Evolutionary conservation across 2,113 vertebrate species (phyloP).

Genomic region (Monopterus albus): DNA sequence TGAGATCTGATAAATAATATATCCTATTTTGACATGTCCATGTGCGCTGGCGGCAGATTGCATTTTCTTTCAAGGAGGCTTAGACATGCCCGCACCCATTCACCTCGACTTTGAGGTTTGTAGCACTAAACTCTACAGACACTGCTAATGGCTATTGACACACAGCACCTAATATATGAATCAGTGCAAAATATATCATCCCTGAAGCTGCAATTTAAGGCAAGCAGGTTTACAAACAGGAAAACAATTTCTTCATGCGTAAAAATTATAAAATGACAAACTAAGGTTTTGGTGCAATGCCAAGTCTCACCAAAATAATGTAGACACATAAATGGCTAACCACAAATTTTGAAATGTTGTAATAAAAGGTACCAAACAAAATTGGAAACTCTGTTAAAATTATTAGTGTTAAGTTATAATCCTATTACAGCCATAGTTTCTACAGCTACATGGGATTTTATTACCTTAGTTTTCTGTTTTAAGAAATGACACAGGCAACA

Average conservation of each 20-base stretch:
- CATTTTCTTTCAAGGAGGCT: conserved; percentile 10
- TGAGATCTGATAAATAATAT: conserved; percentile 26
- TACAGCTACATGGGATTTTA: too few relatives aligned
- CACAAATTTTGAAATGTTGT: too few relatives aligned
- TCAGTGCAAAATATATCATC: background rate
- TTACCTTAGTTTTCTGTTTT: too few relatives aligned
- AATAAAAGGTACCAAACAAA: too few relatives aligned
- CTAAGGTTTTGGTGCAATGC: too few relatives aligned
- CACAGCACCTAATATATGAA: background rate
- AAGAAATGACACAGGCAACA: too few relatives aligned
- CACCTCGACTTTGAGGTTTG: conserved; percentile 11
- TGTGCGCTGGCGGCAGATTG: conserved; percentile 14
- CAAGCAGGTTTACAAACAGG: background rate
- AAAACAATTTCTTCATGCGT: background rate
- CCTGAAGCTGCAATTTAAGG: background rate
- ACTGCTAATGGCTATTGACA: conserved; percentile 5
- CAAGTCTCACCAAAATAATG: too few relatives aligned
- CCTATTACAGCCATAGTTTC: too few relatives aligned
- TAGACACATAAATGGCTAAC: too few relatives aligned
- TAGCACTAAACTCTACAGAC: conserved; percentile 9
- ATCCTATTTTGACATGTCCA: conserved; percentile 16
- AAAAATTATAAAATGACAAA: too few relatives aligned
- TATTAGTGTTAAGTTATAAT: too few relatives aligned
- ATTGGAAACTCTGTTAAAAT: too few relatives aligned
- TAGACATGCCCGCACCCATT: background rate